Conservation (phyloP, 2,888 invertebrate species). For the Phasia obesa region DNA sequence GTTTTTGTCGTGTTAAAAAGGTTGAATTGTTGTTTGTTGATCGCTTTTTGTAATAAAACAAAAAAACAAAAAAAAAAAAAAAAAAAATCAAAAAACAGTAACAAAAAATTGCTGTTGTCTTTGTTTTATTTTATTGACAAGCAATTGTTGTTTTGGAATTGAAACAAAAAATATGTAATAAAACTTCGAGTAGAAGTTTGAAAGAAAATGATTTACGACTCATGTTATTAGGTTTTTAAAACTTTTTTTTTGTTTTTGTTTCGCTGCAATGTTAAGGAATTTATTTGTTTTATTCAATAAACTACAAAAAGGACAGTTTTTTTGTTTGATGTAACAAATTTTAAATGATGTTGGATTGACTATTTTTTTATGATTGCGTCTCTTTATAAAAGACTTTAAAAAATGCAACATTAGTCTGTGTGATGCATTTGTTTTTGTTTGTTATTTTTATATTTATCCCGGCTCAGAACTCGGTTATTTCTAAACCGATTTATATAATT, state of each 20-base stretch:
- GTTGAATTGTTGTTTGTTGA: slow-evolving; percentile 31
- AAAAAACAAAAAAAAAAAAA: neutral
- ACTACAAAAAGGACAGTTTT: no score
- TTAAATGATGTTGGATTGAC: no score
- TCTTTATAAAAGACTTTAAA: no score
- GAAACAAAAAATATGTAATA: slow-evolving; percentile 14
- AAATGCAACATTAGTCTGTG: no score
- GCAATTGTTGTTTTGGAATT: slow-evolving; percentile 35
- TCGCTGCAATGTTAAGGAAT: slow-evolving; percentile 35
- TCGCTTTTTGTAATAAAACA: slow-evolving; percentile 14
- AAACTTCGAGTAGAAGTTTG: slow-evolving; percentile 32
- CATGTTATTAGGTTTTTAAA: slow-evolving; percentile 21
- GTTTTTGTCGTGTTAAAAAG: slow-evolving; percentile 33
- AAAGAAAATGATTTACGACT: slow-evolving; percentile 66
- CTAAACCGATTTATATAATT: no score
- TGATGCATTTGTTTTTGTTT: no score
- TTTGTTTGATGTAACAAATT: no score
- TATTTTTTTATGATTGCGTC: no score
- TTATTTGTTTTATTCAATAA: neutral
- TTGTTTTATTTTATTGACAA: slow-evolving; percentile 49
- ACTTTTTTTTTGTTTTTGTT: slow-evolving; percentile 28
- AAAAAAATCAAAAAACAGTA: neutral
- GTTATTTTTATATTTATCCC: no score
- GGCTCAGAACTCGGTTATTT: no score
- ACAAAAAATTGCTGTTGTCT: slow-evolving; percentile 38